Base-by-base conservation (phyloP, 2,888 invertebrate species). In the Gryllus longicercus region DNA sequence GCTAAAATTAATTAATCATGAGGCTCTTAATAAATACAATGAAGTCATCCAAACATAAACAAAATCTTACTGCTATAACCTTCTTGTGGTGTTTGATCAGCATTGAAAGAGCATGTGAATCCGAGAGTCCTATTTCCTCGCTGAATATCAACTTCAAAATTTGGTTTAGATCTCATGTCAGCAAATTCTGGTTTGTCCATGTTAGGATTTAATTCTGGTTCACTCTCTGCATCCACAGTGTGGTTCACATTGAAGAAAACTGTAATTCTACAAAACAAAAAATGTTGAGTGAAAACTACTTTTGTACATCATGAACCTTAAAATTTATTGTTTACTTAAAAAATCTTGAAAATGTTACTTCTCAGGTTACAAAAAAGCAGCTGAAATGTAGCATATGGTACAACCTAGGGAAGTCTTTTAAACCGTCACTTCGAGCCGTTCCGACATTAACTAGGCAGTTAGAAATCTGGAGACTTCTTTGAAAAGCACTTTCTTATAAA, bases 221-320 rank as follows among this genome's bases (percentile, higher is more conserved):
- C 93, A 8, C 90, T 85, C 79, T 95, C 95, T 0, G 95, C 90
- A 86, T 97, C 96, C 0, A 98, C 97, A 0, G 97, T 95, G 87
- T 98, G 96, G 87, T 98, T 99, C 0, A 99, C 94, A 86, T 97
- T 98, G 87, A 98, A 95, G 80, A 91, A 93, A 76, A 98, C 91
- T 79, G 90, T 90, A 82, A 96, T 91, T 82, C 94, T 95, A 85
- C 38, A 50, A 77, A 4, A 11, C 50, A 87, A 87, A 49, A 50
- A 8, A 78, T 14, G 51, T 81, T 51, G 23, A 38, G 5, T 38
- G 38, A 38, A 38, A 38, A 38, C 38, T 38, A 38, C 5, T 38
- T 38, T 38, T 78, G 18, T 50, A 78, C 11, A n/a, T 21, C 16
- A n/a, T 76, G 18, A 76, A 25, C 2, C 1, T 18, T 23, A 21